These are phyloP conservation scores for Rhinella marina DNA, from an alignment of 2,797 vertebrate genomes.

Conservation along the genomic window DNA sequence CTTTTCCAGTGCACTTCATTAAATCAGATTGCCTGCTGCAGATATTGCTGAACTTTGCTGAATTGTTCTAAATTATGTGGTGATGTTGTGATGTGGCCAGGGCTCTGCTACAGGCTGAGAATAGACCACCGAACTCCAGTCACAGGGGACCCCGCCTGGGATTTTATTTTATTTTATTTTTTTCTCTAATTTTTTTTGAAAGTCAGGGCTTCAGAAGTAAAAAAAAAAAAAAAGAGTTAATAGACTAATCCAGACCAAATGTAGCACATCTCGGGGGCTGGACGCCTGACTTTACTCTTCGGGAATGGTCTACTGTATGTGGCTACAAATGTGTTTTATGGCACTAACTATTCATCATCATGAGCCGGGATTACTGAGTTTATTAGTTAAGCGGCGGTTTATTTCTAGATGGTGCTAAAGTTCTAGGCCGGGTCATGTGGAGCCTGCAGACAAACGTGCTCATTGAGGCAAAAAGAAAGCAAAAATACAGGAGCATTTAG, in stretches of 20 bases:
- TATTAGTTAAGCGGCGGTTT: constrained; percentile 45
- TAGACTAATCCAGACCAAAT: constrained; percentile 53
- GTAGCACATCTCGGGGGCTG: constrained; percentile 10
- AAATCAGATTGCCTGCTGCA: constrained; percentile 59
- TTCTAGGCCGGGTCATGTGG: constrained; percentile 7
- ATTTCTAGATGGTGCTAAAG: constrained; percentile 18
- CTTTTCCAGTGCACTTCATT: constrained; percentile 60
- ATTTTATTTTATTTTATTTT: constrained; percentile 15
- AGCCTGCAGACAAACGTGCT: neutral
- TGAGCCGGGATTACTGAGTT: constrained; percentile 40
- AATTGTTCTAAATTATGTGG: constrained; percentile 71
- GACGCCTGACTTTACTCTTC: neutral
- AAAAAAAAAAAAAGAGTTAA: constrained; percentile 27
- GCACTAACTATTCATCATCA: constrained; percentile 25
- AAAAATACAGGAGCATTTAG: neutral
- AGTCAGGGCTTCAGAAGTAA: constrained; percentile 28
- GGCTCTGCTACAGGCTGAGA: constrained; percentile 64
- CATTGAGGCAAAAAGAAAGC: neutral
- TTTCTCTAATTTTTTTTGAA: neutral
- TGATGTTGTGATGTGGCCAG: constrained; percentile 72
- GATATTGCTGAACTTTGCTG: constrained; percentile 66
- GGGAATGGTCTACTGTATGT: constrained; percentile 29
- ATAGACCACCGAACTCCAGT: constrained; percentile 69
- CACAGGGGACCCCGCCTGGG: constrained; percentile 26
- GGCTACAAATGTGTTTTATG: constrained; percentile 38